These are phyloP conservation scores for Lepus americanus DNA, from an alignment of 2,113 vertebrate species.

Conservation along the genomic window DNA sequence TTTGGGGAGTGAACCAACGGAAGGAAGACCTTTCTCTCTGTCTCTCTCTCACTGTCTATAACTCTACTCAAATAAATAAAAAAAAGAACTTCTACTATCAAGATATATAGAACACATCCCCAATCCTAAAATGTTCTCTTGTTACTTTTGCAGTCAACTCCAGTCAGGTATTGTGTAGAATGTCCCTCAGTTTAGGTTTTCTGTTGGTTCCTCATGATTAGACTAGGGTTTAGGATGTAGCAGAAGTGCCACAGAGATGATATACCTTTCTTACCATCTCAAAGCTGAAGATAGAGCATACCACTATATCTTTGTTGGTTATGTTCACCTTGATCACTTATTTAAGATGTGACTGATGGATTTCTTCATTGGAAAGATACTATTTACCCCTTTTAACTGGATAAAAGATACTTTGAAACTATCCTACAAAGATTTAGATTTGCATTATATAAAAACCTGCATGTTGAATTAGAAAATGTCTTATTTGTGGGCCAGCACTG, in stretches of 20 bases:
- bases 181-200: conserved; percentile 1
- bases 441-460: background rate
- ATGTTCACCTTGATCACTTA: background rate
- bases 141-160: conserved; percentile 17
- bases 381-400: background rate
- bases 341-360: background rate
- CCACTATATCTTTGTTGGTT: background rate
- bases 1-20: too few relatives aligned
- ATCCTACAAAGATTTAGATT: conserved; percentile 57
- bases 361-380: background rate
- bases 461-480: background rate
- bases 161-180: background rate
- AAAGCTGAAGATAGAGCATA: background rate
- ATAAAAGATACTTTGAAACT: background rate
- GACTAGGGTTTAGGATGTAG: background rate
- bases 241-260: background rate
- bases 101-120: conserved; percentile 20
- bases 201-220: conserved; percentile 33
- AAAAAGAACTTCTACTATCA: background rate
- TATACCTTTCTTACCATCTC: background rate
- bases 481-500: background rate
- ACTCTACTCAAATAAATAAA: too few relatives aligned
- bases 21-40: too few relatives aligned
- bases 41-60: too few relatives aligned
- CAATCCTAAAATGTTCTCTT: conserved; percentile 15